A percentile compares a stretch with the other conserved stretches of the same genome.
Evolutionary conservation across 2,797 vertebrate genomes (phyloP).

Genomic region (Sebastes elongatus): DNA sequence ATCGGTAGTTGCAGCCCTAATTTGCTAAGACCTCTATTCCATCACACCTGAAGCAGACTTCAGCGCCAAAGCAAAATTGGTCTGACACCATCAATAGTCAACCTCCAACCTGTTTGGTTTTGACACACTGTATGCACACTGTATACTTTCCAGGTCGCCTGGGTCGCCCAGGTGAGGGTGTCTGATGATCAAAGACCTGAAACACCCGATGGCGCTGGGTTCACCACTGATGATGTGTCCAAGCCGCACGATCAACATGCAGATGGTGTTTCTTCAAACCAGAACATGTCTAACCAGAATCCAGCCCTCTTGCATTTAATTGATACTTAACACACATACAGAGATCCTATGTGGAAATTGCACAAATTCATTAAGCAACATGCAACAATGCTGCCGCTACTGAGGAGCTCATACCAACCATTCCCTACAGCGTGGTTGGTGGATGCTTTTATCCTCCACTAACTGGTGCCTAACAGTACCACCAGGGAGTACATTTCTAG

Average conservation of each 20-base stretch:
- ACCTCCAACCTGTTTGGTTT: neutral
- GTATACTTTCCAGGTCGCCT: too few relatives aligned
- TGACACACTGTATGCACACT: neutral
- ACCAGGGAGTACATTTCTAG: slow-evolving; percentile 33
- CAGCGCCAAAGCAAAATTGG: neutral
- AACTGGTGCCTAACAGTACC: slow-evolving; percentile 31
- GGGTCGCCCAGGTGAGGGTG: too few relatives aligned
- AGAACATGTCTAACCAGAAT: neutral
- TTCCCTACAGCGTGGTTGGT: neutral
- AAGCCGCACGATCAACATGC: too few relatives aligned
- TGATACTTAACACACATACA: neutral
- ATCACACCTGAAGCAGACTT: neutral
- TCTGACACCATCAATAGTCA: neutral
- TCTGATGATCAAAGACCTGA: too few relatives aligned
- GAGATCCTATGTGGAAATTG: neutral
- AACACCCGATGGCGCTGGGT: too few relatives aligned
- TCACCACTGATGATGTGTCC: too few relatives aligned
- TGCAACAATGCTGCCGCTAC: neutral
- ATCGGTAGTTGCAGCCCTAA: neutral
- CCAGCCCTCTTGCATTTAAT: neutral
- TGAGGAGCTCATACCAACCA: neutral
- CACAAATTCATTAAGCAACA: neutral
- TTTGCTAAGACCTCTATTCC: neutral
- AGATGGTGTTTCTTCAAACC: too few relatives aligned
- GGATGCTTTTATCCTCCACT: slow-evolving; percentile 17